Base-by-base conservation (phyloP, 2,113 vertebrate species). In the Zingel zingel region DNA sequence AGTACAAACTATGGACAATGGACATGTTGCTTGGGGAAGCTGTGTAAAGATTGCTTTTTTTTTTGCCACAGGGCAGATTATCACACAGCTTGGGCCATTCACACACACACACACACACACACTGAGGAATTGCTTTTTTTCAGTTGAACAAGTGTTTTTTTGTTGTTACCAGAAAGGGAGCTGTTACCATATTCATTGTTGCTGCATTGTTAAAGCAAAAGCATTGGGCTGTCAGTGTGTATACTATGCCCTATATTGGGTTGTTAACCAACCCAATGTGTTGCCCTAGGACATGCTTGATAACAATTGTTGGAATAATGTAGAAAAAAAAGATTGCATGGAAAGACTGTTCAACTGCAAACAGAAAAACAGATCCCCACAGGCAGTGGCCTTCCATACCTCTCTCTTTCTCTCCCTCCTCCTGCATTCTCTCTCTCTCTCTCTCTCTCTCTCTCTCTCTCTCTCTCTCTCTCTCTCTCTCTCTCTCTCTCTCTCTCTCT, bases 151-250 rank as follows among this genome's bases (percentile, higher is more conserved):
- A 74, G 62, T 66, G 23, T 83, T 82, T 79, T 72, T 23, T 74
- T 70, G 14, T 83, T 83, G 62, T 86, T 89, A 85, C 39, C 82
- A 85, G 58, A 87, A 86, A 69, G 64, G 66, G 57, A 86, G 59
- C 67, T 39, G 82, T 88, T 69, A 81, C 57, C 74, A 86, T 85
- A 84, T 86, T 87, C 82, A 85, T 85, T 81, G 73, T 79, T 73
- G 80, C 56, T 77, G 70, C 69, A 83, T 84, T 90, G 83, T 76
- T 82, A 70, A 56, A 73, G 76, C 48, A 48, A 53, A 86, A 53
- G 75, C 58, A 87, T 66, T 88, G 74, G 88, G 53, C 66, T 79
- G 67, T 82, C 77, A 72, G 72, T 54, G 53, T 51, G 64, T 63
- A 67, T 51, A 11, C 66, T 71, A 25, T 14, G 63, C 13, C 16